Conservation (phyloP, 1,140 invertebrate species). For the Colletes gigas region DNA sequence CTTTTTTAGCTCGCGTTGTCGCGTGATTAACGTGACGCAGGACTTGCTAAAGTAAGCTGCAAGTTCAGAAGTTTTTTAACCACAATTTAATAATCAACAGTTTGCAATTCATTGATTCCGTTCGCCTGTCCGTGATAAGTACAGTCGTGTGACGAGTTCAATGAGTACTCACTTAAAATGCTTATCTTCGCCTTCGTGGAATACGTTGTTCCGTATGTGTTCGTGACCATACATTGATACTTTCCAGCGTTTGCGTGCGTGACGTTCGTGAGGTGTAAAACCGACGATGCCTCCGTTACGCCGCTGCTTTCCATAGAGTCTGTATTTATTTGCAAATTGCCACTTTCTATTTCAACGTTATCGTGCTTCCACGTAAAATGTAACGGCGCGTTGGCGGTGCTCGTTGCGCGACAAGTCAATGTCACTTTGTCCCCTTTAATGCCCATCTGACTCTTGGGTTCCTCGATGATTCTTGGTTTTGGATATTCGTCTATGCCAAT, state of each 20-base stretch:
- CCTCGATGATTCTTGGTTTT: constrained; percentile 91
- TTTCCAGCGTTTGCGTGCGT: constrained; percentile 89
- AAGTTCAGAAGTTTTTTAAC: no score
- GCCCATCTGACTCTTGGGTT: constrained; percentile 90
- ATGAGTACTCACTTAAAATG: constrained; percentile 86
- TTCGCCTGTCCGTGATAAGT: no score
- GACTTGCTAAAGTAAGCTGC: no score
- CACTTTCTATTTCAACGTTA: constrained; percentile 86
- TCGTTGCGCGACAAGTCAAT: constrained; percentile 89
- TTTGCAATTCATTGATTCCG: no score
- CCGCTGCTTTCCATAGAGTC: constrained; percentile 75
- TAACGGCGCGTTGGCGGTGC: constrained; percentile 83
- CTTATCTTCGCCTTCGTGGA: constrained; percentile 92
- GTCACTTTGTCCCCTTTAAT: constrained; percentile 92
- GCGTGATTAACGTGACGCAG: no score
- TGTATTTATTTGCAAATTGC: constrained; percentile 64
- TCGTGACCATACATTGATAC: constrained; percentile 96
- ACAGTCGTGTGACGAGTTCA: background rate
- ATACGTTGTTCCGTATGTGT: constrained; percentile 94
- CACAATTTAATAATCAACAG: no score
- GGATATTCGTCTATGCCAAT: constrained; percentile 86
- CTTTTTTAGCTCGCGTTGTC: no score
- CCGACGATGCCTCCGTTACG: constrained; percentile 84
- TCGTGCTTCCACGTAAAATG: constrained; percentile 94
- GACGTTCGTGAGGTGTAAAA: constrained; percentile 87